phyloP scores from a whole-genome alignment of 2,113 vertebrate genomes.

The Gavia stellata region DNA sequence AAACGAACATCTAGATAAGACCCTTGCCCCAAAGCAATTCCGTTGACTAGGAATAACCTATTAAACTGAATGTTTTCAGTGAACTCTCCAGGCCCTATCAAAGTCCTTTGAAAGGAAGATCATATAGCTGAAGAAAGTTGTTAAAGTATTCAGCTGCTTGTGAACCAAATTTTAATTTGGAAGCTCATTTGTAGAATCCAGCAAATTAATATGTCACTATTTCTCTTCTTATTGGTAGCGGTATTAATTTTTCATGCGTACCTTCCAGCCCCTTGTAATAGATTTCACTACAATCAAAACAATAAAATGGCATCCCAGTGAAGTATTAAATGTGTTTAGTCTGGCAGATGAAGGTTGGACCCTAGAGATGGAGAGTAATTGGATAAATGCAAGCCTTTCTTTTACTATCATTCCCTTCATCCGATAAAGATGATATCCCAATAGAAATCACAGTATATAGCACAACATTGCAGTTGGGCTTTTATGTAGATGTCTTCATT shows the following conservation, averaged over 20 bases:
- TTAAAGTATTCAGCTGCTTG: conserved; percentile 9
- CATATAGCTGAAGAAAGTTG: not conserved
- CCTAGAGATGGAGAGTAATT: conserved; percentile 54
- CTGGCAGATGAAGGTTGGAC: conserved; percentile 52
- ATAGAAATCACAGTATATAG: not conserved
- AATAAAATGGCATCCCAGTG: conserved; percentile 42
- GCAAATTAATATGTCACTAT: conserved; percentile 5
- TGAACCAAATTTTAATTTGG: conserved; percentile 21
- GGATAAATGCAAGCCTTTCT: conserved; percentile 33
- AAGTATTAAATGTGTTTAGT: conserved; percentile 56
- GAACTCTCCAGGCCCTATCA: conserved; percentile 3
- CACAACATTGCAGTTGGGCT: not conserved
- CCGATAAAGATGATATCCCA: conserved; percentile 36
- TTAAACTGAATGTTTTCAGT: conserved; percentile 1
- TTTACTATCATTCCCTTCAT: conserved; percentile 36
- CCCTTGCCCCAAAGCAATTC: not conserved
- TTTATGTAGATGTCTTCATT: conserved; percentile 17
- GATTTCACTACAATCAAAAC: conserved; percentile 46
- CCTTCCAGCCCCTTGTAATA: conserved; percentile 47
- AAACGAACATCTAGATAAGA: not conserved
- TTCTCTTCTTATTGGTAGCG: not conserved
- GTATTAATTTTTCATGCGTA: conserved; percentile 29
- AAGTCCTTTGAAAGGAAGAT: conserved; percentile 23
- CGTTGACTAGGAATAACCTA: not conserved
- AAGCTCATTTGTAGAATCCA: conserved; percentile 24